Evolutionary conservation across 2,888 invertebrate genomes (phyloP), one percentile per base, ranked within the genome.

Genomic region (Mesoligia furuncula): DNA sequence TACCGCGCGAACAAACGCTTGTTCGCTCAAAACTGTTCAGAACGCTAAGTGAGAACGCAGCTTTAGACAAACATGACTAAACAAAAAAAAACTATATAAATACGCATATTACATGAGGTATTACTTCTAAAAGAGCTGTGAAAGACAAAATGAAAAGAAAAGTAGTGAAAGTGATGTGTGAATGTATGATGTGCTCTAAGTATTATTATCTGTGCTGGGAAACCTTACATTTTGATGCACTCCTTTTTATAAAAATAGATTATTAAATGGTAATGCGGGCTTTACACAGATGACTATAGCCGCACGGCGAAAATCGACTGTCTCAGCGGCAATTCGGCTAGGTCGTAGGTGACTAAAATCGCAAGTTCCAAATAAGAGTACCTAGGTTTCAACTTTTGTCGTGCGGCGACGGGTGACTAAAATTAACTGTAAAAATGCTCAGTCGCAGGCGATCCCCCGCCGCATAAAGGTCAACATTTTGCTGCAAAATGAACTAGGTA

Each of bases 401-500:
- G 24, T 54, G 54, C 20, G 51, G 51, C 51, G 20, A 51, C 7
- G 20, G 45, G 45, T 51, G 20, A 20, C 7, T 36, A 6, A 36
- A 36, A 20, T 51, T 24, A 20, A 51, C 51, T 7, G 8, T 51
- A 51, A 51, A 51, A 48, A 48, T 48, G 48, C 48, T 48, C 42
- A 42, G 42, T 45, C 45, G 45, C 45, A 45, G 45, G 81, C 83
- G 76, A 85, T 69, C 27, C 27, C 45, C 57, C 71, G 57, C 70
- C 31, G 57, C 31, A 31, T 69, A 36, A 45, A 45, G 45, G 83
- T 80, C 59, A 13, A 57, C 5, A 57, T 57, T 57, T 57, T 11
- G 13, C 13, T 57, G n/a, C 13, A n/a, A 57, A 57, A n/a, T 57
- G n/a, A 57, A n/a, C 57, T 48, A 48, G 17, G 0, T 36, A 36